These are phyloP conservation scores for Campylomormyrus numenius DNA, from an alignment of 2,113 vertebrate species.

Conservation along the genomic window DNA sequence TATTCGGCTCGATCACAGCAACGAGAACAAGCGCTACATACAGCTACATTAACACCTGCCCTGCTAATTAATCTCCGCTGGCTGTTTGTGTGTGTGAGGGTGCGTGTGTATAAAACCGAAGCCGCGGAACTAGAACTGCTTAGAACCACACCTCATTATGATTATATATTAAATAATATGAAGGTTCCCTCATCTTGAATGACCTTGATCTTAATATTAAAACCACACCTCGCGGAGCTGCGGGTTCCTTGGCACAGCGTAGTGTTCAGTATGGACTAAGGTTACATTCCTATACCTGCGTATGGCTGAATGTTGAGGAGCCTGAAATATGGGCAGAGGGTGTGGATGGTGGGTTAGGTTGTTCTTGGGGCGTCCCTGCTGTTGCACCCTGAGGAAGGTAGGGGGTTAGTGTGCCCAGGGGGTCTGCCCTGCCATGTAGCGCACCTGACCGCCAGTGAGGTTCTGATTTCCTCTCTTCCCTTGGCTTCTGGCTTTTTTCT, in stretches of 20 bases:
- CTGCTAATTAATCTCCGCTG: not conserved
- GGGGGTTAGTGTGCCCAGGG: not conserved
- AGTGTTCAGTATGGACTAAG: not conserved
- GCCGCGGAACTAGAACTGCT: not conserved
- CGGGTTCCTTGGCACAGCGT: not conserved
- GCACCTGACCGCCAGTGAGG: not conserved
- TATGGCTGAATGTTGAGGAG: not conserved
- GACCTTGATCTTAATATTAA: not conserved
- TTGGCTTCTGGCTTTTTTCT: not conserved
- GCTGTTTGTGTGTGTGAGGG: not conserved
- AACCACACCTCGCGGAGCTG: not conserved
- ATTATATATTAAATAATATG: not conserved
- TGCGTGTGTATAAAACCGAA: no score
- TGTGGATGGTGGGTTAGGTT: not conserved
- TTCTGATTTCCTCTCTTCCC: not conserved
- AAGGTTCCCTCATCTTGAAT: not conserved
- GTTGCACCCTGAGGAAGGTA: not conserved
- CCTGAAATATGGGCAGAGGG: not conserved
- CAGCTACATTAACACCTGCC: not conserved
- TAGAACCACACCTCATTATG: not conserved
- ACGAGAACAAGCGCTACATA: not conserved
- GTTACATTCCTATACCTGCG: not conserved
- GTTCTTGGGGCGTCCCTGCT: not conserved
- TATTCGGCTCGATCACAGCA: not conserved
- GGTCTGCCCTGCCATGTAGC: not conserved